Conservation (phyloP, 2,113 vertebrate species). For the Dipodomys stephensi region DNA sequence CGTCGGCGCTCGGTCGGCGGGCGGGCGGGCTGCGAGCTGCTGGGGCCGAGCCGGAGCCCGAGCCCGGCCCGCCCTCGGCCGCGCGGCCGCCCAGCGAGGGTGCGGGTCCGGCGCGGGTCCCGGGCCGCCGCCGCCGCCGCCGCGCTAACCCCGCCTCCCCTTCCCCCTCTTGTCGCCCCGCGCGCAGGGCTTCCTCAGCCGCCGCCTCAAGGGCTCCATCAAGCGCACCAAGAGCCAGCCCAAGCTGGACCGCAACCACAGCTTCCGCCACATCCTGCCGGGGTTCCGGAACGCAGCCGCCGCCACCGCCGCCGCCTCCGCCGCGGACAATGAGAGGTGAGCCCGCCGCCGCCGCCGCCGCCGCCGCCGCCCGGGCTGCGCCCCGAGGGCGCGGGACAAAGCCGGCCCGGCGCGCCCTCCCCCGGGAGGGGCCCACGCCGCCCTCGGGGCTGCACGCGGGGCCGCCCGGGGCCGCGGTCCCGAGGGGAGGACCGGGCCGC, state of each 20-base stretch:
- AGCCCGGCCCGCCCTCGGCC: conserved; percentile 76
- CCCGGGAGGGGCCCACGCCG: conserved; percentile 31
- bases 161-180: conserved; percentile 80
- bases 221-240: conserved; percentile 99
- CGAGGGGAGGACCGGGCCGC: not conserved
- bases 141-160: conserved; percentile 85
- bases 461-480: not conserved
- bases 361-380: too few relatives aligned
- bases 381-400: conserved; percentile 78
- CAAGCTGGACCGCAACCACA: conserved; percentile 99
- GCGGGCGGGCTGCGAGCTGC: conserved; percentile 71
- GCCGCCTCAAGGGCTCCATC: conserved; percentile 97
- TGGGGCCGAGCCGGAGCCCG: conserved; percentile 67
- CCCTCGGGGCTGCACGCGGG: conserved; percentile 68
- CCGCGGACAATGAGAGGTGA: conserved; percentile 96
- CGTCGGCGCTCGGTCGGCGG: conserved; percentile 72
- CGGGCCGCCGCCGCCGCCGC: conserved; percentile 74
- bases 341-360: conserved; percentile 64
- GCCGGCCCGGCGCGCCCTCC: conserved; percentile 16
- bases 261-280: conserved; percentile 98
- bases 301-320: conserved; percentile 54
- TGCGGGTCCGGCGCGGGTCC: conserved; percentile 70
- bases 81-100: conserved; percentile 69
- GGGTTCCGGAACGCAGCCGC: conserved; percentile 93
- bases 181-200: conserved; percentile 94